Evolutionary conservation across 2,113 vertebrate species (phyloP).

Genomic region (Herpailurus yagouaroundi): DNA sequence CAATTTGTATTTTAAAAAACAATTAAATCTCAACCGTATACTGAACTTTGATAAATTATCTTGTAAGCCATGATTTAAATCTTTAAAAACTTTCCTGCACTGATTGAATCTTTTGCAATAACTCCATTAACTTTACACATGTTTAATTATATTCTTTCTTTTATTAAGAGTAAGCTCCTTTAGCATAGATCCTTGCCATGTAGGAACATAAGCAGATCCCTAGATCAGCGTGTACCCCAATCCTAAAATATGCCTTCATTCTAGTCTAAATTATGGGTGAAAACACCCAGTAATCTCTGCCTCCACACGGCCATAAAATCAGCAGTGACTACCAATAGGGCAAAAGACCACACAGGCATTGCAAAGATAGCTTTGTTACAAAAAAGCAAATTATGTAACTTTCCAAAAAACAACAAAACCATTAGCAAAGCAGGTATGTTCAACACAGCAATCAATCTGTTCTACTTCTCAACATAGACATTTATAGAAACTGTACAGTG

Average conservation of each 20-base stretch:
- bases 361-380: not conserved
- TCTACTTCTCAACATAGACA: constrained; percentile 1
- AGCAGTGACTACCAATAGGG: not conserved
- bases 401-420: not conserved
- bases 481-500: not conserved
- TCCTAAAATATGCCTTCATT: not conserved
- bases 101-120: not conserved
- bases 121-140: not conserved
- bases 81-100: not conserved
- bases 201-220: not conserved
- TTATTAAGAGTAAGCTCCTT: not conserved
- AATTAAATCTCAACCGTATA: not conserved
- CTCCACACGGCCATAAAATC: not conserved
- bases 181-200: not conserved
- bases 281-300: not conserved
- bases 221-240: not conserved
- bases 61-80: not conserved
- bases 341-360: not conserved
- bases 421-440: not conserved
- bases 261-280: not conserved
- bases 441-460: not conserved
- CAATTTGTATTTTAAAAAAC: not conserved
- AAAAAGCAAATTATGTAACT: constrained; percentile 18
- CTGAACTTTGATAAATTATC: not conserved
- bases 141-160: not conserved